Conservation (phyloP, 2,888 invertebrate genomes). For the Chaitophorus viminalis region DNA sequence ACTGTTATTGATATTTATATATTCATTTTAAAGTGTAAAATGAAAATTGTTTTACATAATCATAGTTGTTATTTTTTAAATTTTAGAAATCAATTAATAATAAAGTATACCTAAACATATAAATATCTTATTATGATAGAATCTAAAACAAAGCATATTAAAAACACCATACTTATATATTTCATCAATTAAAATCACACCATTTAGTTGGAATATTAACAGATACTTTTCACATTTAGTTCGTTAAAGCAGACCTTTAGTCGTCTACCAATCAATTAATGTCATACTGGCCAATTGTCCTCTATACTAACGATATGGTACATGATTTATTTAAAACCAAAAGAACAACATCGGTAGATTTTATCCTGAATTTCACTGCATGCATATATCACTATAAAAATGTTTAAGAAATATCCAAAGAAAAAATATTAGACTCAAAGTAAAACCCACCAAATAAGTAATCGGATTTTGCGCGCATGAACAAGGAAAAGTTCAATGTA, state of each 20-base stretch:
- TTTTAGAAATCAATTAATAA: too few species aligned
- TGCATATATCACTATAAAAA: not conserved
- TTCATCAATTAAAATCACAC: not conserved
- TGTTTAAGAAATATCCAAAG: not conserved
- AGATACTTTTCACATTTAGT: not conserved
- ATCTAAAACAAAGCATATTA: not conserved
- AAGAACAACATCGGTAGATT: not conserved
- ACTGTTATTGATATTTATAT: too few species aligned
- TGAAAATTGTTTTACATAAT: too few species aligned
- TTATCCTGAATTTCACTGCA: not conserved
- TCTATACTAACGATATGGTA: not conserved
- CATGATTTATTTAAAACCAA: not conserved
- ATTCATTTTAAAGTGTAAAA: too few species aligned
- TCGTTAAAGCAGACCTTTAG: not conserved
- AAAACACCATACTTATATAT: not conserved
- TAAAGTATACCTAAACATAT: too few species aligned
- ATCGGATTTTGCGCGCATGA: conserved; percentile 37
- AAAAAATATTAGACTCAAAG: not conserved
- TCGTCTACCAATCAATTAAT: not conserved
- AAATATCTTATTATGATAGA: too few species aligned
- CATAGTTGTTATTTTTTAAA: too few species aligned
- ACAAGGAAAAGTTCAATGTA: conserved; percentile 41
- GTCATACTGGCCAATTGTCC: not conserved
- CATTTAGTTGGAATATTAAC: not conserved
- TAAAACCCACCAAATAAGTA: conserved; percentile 30